Evolutionary conservation across 53 echinoderm and acorn worm genomes (phyloP).

Genomic region (Mesocentrotus franciscanus): DNA sequence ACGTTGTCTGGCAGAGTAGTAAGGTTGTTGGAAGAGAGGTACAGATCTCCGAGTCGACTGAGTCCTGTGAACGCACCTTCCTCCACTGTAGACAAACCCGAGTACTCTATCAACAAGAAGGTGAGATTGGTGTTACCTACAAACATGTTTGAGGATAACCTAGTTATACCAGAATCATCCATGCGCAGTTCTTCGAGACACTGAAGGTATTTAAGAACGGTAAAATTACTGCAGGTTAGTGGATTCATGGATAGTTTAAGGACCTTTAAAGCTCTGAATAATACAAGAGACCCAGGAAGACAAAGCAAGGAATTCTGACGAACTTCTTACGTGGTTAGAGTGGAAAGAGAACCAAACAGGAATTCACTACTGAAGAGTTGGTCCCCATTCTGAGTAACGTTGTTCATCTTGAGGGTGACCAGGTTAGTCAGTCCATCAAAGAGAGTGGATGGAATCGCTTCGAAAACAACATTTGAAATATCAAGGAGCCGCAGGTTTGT

Average conservation of each 20-base stretch:
- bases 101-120: conserved; percentile 34
- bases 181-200: conserved; percentile 13
- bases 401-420: not conserved
- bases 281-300: conserved; percentile 3
- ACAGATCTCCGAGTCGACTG: not conserved
- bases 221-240: conserved; percentile 34
- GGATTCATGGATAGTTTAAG: conserved; percentile 44
- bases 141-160: conserved; percentile 44
- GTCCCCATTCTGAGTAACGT: conserved; percentile 36
- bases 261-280: not conserved
- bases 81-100: conserved; percentile 42
- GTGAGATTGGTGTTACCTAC: conserved; percentile 5
- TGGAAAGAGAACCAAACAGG: not conserved
- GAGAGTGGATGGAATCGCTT: not conserved
- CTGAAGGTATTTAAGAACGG: conserved; percentile 14
- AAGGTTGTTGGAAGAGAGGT: conserved; percentile 51
- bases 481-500: conserved; percentile 12
- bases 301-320: not conserved
- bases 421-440: conserved; percentile 43
- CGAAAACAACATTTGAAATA: conserved; percentile 27
- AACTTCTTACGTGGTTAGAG: not conserved
- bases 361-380: not conserved
- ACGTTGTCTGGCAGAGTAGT: conserved; percentile 42
- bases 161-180: not conserved
- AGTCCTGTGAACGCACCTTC: conserved; percentile 54